Evolutionary conservation across 1,140 invertebrate genomes (phyloP), one percentile per base, ranked within the genome.

Genomic region (Plodia interpunctella): DNA sequence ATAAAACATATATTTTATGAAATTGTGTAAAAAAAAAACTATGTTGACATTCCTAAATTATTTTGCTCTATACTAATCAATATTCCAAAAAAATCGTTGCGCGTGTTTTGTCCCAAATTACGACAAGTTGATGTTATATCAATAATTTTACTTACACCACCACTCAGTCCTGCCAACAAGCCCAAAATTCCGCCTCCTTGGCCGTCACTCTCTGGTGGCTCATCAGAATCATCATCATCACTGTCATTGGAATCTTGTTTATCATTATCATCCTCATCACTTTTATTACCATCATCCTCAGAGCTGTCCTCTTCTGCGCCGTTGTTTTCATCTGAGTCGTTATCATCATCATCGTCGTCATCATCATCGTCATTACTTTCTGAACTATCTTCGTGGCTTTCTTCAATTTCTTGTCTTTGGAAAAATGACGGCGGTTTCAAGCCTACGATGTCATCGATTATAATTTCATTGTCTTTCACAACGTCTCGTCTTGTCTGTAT

Each of bases 161-260:
- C 87, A 66, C 87, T 89, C 5, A 86, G 60, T 18, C 83, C 79
- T 32, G 87, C 87, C 13, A 89, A 57, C 0, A 89, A 58, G 10
- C 87, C 87, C 58, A 89, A 73, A 18, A 89, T 60, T 0, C 87
- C 87, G 49, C 86, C 87, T 9, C 87, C 87, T 49, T 81, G 69
- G 0, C 83, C 86, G 63, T 87, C 85, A 5, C 83, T 84, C 19
- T 70, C 86, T 5, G 79, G 76, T 8, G 76, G 78, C 32, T 87
- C 83, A 62, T 84, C 79, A 49, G 66, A 76, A 38, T 83, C 79
- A 58, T 72, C 71, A 63, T 75, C 76, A 5, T 66, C 66, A 17
- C 62, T 56, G 1, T 15, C 52, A 65, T 71, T 66, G 5, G 72
- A 74, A 57, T 76, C 68, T 60, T 80, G 64, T 55, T 55, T 52